Conservation (phyloP, 2,113 vertebrate genomes). For the Spea bombifrons region DNA sequence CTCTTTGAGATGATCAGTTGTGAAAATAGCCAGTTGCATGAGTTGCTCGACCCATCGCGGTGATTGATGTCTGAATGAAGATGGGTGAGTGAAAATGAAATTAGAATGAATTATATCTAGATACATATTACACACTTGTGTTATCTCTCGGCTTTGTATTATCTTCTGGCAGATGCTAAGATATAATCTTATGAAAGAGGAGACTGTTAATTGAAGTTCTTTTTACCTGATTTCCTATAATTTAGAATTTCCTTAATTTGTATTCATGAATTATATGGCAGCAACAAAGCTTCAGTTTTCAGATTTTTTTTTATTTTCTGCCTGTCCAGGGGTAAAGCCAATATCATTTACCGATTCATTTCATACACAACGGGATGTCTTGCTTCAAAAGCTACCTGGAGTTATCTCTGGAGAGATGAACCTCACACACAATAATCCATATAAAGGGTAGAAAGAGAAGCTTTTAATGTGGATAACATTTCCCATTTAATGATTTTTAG, state of each 20-base stretch:
- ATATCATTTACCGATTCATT: slow-evolving; percentile 67
- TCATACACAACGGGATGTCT: slow-evolving; percentile 56
- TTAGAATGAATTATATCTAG: neutral
- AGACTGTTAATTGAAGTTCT: slow-evolving; percentile 56
- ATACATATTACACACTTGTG: neutral
- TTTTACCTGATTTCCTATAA: slow-evolving; percentile 57
- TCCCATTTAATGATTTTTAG: neutral
- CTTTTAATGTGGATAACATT: neutral
- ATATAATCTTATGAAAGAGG: slow-evolving; percentile 38
- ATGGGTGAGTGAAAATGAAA: neutral
- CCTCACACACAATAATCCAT: slow-evolving; percentile 54
- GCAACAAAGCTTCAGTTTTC: slow-evolving; percentile 45
- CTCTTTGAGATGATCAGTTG: too few species aligned
- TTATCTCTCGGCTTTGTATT: neutral
- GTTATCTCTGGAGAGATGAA: slow-evolving; percentile 52
- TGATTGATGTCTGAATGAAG: neutral
- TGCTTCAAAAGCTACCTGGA: slow-evolving; percentile 62
- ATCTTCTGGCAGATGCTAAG: neutral
- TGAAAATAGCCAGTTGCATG: too few species aligned
- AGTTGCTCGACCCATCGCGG: neutral
- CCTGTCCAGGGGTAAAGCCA: slow-evolving; percentile 47
- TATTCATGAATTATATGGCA: slow-evolving; percentile 54
- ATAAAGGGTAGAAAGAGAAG: neutral
- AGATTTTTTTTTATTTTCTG: slow-evolving; percentile 49
- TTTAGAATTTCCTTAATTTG: slow-evolving; percentile 62